Base-by-base conservation (phyloP, 2,113 vertebrate species). In the Melospiza melodia region DNA sequence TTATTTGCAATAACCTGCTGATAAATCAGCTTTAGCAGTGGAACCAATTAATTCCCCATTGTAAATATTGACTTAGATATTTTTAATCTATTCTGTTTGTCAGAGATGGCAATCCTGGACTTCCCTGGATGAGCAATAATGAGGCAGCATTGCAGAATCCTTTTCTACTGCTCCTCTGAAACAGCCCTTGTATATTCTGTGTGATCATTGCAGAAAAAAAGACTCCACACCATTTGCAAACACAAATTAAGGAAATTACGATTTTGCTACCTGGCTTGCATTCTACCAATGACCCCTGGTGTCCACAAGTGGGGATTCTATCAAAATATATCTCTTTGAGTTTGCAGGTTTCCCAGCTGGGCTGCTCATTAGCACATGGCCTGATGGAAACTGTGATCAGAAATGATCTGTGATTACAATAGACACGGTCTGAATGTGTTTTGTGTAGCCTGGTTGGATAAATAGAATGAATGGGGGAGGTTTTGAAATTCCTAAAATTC, bases 41-140 rank as follows among this genome's bases (percentile, higher is more conserved):
- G 63, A 94, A 84, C 44, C 55, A 93, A 93, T 93, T 94, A 88
- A 93, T 93, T 93, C 16, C 63, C 16, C 27, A 6, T 77, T 95
- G 52, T 77, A 89, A 86, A 61, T 94, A 96, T 83, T 93, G 72
- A 90, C 72, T 86, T 69, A 59, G 72, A 51, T 69, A 67, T 87
- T 90, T 88, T 86, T 69, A 85, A 90, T 95, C 78, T 87, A 15
- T 81, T 94, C 17, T 74, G 2, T 87, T 80, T 83, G 79, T 88
- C 1, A 8, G 68, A 59, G 27, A 39, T 62, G 37, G 31, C 49
- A 71, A 39, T 62, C 52, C 90, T 76, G 69, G 62, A 52, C 72
- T 80, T 92, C 43, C 33, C 51, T 74, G 72, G 41, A 44, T 83
- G 20, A 85, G 54, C 67, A 83, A 31, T 90, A 92, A 79, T 31